Percentiles rank a stretch among this genome's conserved stretches.
Evolutionary conservation across 2,888 invertebrate genomes (phyloP).

Genomic region (Argyresthia goedartella): DNA sequence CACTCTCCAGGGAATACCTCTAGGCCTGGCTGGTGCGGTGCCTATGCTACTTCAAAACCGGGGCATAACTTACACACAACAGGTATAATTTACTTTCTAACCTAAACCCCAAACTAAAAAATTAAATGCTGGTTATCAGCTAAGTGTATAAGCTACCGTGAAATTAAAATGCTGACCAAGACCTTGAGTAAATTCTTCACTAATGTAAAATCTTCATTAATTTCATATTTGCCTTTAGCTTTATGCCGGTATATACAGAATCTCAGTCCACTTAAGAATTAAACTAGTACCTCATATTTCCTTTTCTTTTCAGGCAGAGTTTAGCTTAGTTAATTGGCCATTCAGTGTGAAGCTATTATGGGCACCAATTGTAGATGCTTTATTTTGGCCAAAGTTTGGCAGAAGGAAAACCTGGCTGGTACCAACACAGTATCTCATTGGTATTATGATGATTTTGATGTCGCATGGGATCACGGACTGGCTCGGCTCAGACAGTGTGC

Average conservation of each 20-base stretch:
- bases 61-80: slow-evolving; percentile 94
- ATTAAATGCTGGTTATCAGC: neutral
- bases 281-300: neutral
- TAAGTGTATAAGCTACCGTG: too few relatives aligned
- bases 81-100: slow-evolving; percentile 58
- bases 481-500: slow-evolving; percentile 74
- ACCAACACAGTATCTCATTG: slow-evolving; percentile 93
- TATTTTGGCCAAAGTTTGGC: slow-evolving; percentile 88
- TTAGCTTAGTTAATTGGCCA: slow-evolving; percentile 96
- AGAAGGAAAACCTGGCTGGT: slow-evolving; percentile 96
- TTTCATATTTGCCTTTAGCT: too few relatives aligned
- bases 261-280: neutral
- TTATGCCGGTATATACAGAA: neutral
- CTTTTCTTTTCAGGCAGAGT: slow-evolving; percentile 77
- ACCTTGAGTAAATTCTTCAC: too few relatives aligned
- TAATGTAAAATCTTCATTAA: too few relatives aligned
- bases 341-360: slow-evolving; percentile 94
- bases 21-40: slow-evolving; percentile 93
- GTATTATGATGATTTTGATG: slow-evolving; percentile 89
- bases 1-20: slow-evolving; percentile 93
- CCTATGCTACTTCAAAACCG: slow-evolving; percentile 96
- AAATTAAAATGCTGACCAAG: too few relatives aligned
- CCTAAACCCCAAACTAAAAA: neutral
- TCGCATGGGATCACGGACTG: slow-evolving; percentile 82
- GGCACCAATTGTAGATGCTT: slow-evolving; percentile 98